These are phyloP conservation scores for Aphyosemion australe DNA, from an alignment of 2,113 vertebrate species.

Conservation along the genomic window DNA sequence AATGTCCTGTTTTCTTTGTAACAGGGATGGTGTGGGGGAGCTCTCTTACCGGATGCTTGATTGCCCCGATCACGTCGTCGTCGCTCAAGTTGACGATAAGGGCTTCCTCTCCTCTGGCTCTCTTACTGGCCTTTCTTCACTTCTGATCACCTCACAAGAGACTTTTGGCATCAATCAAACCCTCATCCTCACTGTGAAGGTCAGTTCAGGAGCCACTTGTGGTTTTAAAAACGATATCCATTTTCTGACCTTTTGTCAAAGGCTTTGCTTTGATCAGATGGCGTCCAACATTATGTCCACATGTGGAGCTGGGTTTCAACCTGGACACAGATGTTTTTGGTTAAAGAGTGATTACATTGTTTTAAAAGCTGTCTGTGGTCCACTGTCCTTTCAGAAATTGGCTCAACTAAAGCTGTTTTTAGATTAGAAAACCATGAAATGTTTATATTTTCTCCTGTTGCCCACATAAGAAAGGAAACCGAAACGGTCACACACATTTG, in stretches of 20 bases:
- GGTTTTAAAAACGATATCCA: not conserved
- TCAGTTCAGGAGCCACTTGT: slow-evolving; percentile 41
- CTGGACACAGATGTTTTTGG: too few species aligned
- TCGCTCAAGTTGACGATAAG: slow-evolving; percentile 85
- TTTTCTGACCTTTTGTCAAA: not conserved
- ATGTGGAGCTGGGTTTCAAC: not conserved
- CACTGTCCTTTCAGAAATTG: too few species aligned
- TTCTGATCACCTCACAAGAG: slow-evolving; percentile 89
- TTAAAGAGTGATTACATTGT: too few species aligned
- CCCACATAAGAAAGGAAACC: too few species aligned
- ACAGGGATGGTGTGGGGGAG: slow-evolving; percentile 83
- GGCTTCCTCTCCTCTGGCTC: slow-evolving; percentile 86
- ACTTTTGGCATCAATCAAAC: slow-evolving; percentile 82
- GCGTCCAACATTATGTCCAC: not conserved
- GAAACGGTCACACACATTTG: too few species aligned
- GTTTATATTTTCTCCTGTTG: too few species aligned
- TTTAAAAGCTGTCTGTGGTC: too few species aligned
- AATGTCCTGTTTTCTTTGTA: not conserved
- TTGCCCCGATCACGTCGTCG: slow-evolving; percentile 78
- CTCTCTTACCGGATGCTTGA: slow-evolving; percentile 87
- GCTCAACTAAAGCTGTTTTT: too few species aligned
- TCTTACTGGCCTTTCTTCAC: slow-evolving; percentile 81
- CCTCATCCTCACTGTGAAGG: slow-evolving; percentile 79
- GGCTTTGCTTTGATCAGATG: not conserved
- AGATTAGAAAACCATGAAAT: too few species aligned